phyloP scores from a whole-genome alignment of 2,888 invertebrate species.

The Pseudeuparius sepicola region DNA sequence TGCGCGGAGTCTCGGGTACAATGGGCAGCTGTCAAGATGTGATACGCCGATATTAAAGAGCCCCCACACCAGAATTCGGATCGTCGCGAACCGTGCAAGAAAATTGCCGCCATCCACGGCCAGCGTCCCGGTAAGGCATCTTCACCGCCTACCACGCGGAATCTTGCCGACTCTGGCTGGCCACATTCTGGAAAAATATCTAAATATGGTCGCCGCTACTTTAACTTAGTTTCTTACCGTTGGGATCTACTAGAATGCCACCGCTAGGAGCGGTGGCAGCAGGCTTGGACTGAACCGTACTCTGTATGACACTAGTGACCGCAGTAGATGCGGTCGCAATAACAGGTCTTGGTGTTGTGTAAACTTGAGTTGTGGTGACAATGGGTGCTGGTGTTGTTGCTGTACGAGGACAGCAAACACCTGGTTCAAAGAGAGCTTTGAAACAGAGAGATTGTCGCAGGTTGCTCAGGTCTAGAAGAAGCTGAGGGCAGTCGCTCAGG shows the following conservation, averaged over 20 bases:
- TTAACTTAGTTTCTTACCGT: constrained; percentile 1
- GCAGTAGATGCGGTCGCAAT: constrained; percentile 2
- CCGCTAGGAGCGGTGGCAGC: background rate
- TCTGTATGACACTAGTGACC: constrained; percentile 3
- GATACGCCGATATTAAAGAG: constrained; percentile 67
- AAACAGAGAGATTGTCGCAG: constrained; percentile 82
- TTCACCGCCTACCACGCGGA: constrained; percentile 85
- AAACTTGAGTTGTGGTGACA: constrained; percentile 27
- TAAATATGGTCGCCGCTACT: too few relatives aligned
- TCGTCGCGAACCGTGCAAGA: constrained; percentile 72
- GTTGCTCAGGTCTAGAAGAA: constrained; percentile 69
- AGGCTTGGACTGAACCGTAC: too few relatives aligned
- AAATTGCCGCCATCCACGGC: constrained; percentile 97
- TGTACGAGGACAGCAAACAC: constrained; percentile 72
- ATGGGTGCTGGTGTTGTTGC: constrained; percentile 30
- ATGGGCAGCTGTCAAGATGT: constrained; percentile 85
- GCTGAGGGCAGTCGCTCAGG: constrained; percentile 77
- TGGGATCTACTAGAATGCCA: background rate
- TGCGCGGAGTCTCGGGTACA: constrained; percentile 85
- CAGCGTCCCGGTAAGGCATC: constrained; percentile 76
- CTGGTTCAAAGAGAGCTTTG: constrained; percentile 83
- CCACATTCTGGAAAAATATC: constrained; percentile 60
- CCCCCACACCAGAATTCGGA: constrained; percentile 94
- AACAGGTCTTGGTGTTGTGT: constrained; percentile 16
- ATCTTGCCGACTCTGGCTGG: constrained; percentile 70